Conservation (phyloP, 2,797 vertebrate species). For the Falco biarmicus region DNA sequence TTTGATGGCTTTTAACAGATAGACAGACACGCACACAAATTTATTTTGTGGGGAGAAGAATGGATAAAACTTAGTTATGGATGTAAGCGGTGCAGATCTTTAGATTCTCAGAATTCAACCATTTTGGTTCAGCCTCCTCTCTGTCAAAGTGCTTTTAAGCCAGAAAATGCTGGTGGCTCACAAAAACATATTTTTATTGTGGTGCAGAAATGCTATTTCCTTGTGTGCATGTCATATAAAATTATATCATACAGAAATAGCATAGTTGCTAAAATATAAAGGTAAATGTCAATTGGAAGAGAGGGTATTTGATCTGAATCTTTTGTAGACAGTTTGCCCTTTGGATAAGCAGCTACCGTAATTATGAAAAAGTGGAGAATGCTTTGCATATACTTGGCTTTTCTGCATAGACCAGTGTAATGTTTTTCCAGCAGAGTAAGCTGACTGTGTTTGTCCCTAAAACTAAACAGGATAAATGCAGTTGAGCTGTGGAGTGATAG, state of each 20-base stretch:
- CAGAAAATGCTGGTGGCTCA: not conserved
- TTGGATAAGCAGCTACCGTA: not conserved
- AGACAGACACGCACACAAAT: not conserved
- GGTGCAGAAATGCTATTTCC: not conserved
- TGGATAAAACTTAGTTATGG: not conserved
- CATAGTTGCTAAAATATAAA: conserved; percentile 13
- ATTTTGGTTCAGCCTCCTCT: not conserved
- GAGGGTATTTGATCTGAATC: conserved; percentile 37
- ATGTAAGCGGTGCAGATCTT: not conserved
- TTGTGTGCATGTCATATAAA: not conserved
- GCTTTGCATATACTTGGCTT: not conserved
- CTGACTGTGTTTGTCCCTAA: not conserved
- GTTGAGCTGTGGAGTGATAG: not conserved
- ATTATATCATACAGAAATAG: conserved; percentile 19
- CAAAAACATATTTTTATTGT: not conserved
- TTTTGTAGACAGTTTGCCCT: conserved; percentile 37
- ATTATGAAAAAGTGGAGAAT: conserved; percentile 8
- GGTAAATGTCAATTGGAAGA: conserved; percentile 43
- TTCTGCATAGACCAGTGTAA: not conserved
- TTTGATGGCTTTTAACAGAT: not conserved
- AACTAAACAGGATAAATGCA: not conserved
- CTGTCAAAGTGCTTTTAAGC: not conserved
- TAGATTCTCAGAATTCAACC: not conserved
- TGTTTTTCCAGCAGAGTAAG: not conserved
- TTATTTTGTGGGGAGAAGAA: not conserved